Evolutionary conservation across 1,140 invertebrate genomes (phyloP).

Genomic region (Oryctes rhinoceros): DNA sequence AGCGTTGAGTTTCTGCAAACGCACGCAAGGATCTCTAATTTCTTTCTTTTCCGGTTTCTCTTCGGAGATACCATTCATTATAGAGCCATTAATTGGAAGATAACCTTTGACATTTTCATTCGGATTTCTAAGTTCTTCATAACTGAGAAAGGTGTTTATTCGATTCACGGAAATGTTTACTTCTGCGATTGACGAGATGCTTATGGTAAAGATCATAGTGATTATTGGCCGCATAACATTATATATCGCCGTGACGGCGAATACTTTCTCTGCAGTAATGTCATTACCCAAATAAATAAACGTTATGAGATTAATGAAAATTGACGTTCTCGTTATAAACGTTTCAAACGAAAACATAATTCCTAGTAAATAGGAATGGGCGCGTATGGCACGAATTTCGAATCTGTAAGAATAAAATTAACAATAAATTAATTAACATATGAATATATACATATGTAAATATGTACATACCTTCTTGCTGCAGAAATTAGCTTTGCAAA

Average conservation of each 20-base stretch:
- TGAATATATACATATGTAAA: background rate
- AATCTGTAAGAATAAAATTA: constrained; percentile 60
- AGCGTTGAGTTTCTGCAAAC: constrained; percentile 52
- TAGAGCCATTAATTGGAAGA: background rate
- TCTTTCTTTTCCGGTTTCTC: constrained; percentile 38
- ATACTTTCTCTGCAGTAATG: constrained; percentile 80
- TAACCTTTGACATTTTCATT: constrained; percentile 13
- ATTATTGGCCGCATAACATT: constrained; percentile 76
- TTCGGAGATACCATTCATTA: constrained; percentile 39
- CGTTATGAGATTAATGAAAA: constrained; percentile 80
- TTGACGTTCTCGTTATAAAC: constrained; percentile 79
- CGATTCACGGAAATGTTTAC: constrained; percentile 73
- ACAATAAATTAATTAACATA: background rate
- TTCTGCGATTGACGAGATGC: constrained; percentile 68
- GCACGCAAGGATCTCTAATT: constrained; percentile 46
- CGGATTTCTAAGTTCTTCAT: constrained; percentile 65
- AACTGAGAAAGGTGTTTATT: constrained; percentile 73
- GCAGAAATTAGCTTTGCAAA: constrained; percentile 71
- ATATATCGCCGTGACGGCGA: constrained; percentile 75
- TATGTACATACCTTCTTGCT: constrained; percentile 65
- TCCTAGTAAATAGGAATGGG: constrained; percentile 75
- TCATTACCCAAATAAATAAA: constrained; percentile 75
- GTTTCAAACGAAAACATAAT: constrained; percentile 77
- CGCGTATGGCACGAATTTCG: constrained; percentile 73
- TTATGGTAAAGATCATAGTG: constrained; percentile 78